Conservation (phyloP, 2,113 vertebrate species). For the Psophia crepitans region DNA sequence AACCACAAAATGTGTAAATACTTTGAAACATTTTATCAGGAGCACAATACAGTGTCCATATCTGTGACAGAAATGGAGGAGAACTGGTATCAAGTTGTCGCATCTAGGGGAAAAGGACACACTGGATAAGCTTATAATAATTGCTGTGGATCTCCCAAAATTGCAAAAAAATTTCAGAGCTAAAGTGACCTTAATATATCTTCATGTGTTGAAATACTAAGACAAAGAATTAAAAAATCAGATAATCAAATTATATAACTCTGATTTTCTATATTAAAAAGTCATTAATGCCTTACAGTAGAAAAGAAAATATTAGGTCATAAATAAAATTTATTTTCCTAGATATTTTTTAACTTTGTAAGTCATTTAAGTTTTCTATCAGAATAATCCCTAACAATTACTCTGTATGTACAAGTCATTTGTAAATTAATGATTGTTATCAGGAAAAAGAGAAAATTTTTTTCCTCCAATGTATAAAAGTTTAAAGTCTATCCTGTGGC, state of each 20-base stretch:
- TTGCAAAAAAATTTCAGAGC: neutral
- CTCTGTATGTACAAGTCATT: neutral
- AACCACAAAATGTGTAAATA: neutral
- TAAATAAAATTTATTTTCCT: neutral
- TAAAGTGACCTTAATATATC: neutral
- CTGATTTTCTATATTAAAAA: neutral
- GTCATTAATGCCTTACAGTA: neutral
- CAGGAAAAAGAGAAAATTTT: fast-evolving
- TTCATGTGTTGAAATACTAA: neutral
- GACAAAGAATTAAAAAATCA: neutral
- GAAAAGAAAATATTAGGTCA: neutral
- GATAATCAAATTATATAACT: neutral
- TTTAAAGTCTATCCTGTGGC: neutral
- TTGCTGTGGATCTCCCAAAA: neutral
- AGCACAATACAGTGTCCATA: neutral
- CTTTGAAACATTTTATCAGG: neutral
- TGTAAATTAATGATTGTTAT: neutral
- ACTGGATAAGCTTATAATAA: neutral
- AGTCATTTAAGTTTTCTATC: neutral
- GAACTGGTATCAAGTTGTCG: neutral
- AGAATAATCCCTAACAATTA: neutral
- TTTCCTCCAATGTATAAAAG: neutral
- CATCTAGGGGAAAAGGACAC: neutral
- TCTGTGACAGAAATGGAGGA: neutral
- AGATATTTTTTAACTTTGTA: neutral